Base-by-base conservation (phyloP, 2,113 vertebrate genomes). In the Coturnix japonica region DNA sequence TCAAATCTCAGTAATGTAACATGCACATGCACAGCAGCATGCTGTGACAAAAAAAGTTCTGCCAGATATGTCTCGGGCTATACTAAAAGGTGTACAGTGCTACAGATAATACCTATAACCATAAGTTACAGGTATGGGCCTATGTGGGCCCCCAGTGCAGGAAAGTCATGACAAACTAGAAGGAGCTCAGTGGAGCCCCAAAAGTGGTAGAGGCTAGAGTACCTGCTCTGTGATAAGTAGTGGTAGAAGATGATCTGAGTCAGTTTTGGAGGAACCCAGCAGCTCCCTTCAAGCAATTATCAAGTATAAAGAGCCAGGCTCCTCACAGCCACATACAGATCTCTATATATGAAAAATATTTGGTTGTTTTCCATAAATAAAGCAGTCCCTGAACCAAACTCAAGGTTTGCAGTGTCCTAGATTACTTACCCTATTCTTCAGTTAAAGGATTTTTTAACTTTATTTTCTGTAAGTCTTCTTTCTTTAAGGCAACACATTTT, bases 111-210 rank as follows among this genome's bases (percentile, higher is more conserved):
- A 8, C 7, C 18, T 46, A 8, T 10, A 37, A 37, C 37, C 37
- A 37, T 37, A 37, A 37, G 37, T 37, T 37, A 37, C 10, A 37
- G 37, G 10, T 37, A 37, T 37, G 37, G 37, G 7, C 10, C 37
- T 37, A 37, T 37, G 10, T 54, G 37, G 9, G 9, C 4, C 8
- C 6, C 3, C 20, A 49, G 7, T 28, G n/a, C 3, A 74, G 8
- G 56, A 70, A 30, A 51, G 18, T 16, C 14, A 11, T 1, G 7
- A 11, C 21, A 66, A 53, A 39, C 0, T n/a, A 25, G 1, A 33
- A n/a, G 21, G 16, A 82, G 14, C 5, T 43, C 57, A 33, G 5
- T 6, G 4, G 4, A 0, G 16, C 4, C 10, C 16, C 8, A 8
- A 6, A 14, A 7, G 26, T 13, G 9, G 41, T 31, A 4, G 1